Percentiles rank a stretch among this genome's conserved stretches.
Evolutionary conservation across 2,113 vertebrate genomes (phyloP).

Genomic region (Cyphomyrus discorhynchus): DNA sequence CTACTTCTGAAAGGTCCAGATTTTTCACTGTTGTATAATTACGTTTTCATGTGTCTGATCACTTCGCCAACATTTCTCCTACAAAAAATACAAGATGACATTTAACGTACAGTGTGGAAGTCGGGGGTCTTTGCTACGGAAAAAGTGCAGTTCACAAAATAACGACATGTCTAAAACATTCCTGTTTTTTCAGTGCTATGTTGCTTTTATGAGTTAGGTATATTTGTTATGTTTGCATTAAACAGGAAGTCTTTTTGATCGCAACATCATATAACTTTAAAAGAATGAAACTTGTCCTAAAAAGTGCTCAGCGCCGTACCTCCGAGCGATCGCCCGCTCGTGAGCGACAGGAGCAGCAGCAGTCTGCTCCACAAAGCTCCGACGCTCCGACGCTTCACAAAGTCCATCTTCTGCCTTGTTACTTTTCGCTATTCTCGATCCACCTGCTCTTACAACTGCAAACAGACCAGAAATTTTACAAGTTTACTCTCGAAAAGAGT

Average conservation of each 20-base stretch:
- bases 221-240: background rate
- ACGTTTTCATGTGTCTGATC: background rate
- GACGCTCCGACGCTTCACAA: background rate
- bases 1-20: background rate
- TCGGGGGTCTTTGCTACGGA: background rate
- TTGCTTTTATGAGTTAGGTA: background rate
- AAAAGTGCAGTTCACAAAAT: background rate
- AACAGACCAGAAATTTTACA: background rate
- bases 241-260: background rate
- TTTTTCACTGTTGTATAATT: background rate
- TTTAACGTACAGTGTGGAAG: background rate
- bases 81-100: background rate
- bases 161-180: background rate
- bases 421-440: background rate
- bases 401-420: background rate
- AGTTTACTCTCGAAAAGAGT: background rate
- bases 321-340: background rate
- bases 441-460: background rate
- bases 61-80: background rate
- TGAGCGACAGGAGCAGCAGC: conserved; percentile 5
- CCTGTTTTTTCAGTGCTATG: background rate
- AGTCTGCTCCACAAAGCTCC: conserved; percentile 1
- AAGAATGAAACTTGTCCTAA: background rate
- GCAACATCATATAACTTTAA: background rate
- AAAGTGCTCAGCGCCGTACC: background rate